Evolutionary conservation across 2,888 invertebrate genomes (phyloP), one percentile per base, ranked within the genome.

Genomic region (Mayetiola destructor): DNA sequence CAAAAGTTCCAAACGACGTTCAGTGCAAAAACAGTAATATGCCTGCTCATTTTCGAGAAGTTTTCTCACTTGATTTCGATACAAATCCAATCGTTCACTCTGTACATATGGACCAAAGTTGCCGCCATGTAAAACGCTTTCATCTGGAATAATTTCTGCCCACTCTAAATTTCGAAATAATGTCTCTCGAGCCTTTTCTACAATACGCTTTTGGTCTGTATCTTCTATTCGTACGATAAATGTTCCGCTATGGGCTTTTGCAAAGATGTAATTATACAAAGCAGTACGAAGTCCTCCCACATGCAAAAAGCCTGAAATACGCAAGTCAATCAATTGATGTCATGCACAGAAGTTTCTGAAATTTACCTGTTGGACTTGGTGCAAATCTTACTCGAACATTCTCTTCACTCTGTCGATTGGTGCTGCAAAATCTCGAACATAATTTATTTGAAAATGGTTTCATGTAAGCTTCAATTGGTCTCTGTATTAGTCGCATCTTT

Each of bases 211-310:
- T 73, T 88, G 87, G 72, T 99, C 99, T 0, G 99, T 99, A 67
- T 99, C 99, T 75, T 99, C 99, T 59, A 99, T 91, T 60, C 99
- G 78, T 55, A 99, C 72, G 63, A 99, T 78, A 69, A 97, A 95
- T 57, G 76, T 76, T 1, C 99, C 99, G 59, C 77, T 75, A 53
- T 81, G 73, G 29, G 85, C 81, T 66, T 83, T 82, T 0, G 96
- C 88, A 73, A 87, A 97, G 29, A 99, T 75, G 72, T 84, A 96
- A 73, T 99, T 99, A 68, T 93, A 95, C 3, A 99, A 71, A 0
- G 97, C 97, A 1, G 97, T 97, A 59, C 97, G 77, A 56, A 99
- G 74, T 0, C 97, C 95, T 18, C 99, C 99, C 55, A 99, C 75
- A 76, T 99, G 99, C 59, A 99, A 75, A 67, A 78, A 74, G 16